Conservation (phyloP, 2,113 vertebrate genomes). For the Sylvilagus bachmani region DNA sequence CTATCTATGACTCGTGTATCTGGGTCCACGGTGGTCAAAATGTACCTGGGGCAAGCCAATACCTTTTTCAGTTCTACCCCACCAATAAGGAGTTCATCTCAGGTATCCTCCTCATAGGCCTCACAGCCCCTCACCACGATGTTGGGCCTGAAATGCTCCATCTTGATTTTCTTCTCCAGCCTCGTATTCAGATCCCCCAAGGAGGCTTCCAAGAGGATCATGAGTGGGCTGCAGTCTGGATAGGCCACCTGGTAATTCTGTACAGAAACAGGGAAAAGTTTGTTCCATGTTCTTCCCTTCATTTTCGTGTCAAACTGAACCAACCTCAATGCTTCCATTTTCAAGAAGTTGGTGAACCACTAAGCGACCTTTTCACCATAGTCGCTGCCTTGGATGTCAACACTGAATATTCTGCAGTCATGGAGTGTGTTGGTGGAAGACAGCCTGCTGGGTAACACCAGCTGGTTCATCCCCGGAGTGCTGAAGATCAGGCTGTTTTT, state of each 20-base stretch:
- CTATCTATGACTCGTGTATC: no score
- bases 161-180: slow-evolving; percentile 90
- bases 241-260: slow-evolving; percentile 90
- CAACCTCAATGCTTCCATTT: slow-evolving; percentile 87
- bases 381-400: slow-evolving; percentile 92
- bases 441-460: slow-evolving; percentile 88
- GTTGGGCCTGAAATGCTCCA: slow-evolving; percentile 93
- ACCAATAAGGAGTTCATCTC: no score
- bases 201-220: slow-evolving; percentile 95
- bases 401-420: slow-evolving; percentile 90
- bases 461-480: slow-evolving; percentile 90
- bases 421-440: slow-evolving; percentile 83
- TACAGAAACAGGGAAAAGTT: slow-evolving; percentile 77
- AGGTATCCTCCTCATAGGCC: slow-evolving; percentile 95
- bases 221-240: slow-evolving; percentile 90
- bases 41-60: no score
- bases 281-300: slow-evolving; percentile 84
- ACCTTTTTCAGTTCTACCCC: no score
- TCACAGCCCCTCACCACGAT: slow-evolving; percentile 92
- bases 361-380: slow-evolving; percentile 92
- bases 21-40: no score
- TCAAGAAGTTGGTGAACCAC: slow-evolving; percentile 93
- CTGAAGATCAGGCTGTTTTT: slow-evolving; percentile 85
- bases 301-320: slow-evolving; percentile 95
- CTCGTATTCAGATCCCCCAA: slow-evolving; percentile 91